Conservation (phyloP, 2,113 vertebrate genomes). For the Nycticorax nycticorax region DNA sequence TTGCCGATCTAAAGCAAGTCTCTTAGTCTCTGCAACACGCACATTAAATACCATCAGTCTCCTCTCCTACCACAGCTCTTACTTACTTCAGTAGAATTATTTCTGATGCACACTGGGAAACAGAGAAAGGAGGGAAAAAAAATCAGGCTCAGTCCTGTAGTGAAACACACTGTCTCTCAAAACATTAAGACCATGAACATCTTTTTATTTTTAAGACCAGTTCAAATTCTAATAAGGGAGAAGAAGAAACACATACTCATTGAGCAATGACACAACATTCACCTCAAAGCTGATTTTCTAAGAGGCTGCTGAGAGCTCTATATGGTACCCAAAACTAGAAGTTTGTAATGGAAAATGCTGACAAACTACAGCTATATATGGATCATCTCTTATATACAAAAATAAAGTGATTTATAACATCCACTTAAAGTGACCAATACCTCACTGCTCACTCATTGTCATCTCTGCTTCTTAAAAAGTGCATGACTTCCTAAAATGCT, state of each 20-base stretch:
- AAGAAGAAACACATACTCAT: background rate
- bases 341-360: conserved; percentile 31
- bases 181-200: background rate
- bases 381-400: background rate
- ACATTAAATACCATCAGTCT: background rate
- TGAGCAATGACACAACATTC: background rate
- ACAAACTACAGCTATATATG: conserved; percentile 31
- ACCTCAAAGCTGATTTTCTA: background rate
- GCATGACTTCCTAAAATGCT: conserved; percentile 21
- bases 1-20: background rate
- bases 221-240: background rate
- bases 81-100: background rate
- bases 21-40: background rate
- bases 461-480: conserved; percentile 3
- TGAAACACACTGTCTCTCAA: background rate
- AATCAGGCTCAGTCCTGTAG: background rate
- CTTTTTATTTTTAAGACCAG: background rate
- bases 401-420: conserved; percentile 32
- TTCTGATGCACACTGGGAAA: background rate
- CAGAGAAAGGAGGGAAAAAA: background rate
- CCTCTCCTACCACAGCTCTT: background rate
- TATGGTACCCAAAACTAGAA: background rate
- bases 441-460: conserved; percentile 3
- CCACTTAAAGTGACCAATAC: conserved; percentile 17
- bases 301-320: background rate